These are phyloP conservation scores for Nineta flava DNA, from an alignment of 2,888 invertebrate species.

Conservation along the genomic window DNA sequence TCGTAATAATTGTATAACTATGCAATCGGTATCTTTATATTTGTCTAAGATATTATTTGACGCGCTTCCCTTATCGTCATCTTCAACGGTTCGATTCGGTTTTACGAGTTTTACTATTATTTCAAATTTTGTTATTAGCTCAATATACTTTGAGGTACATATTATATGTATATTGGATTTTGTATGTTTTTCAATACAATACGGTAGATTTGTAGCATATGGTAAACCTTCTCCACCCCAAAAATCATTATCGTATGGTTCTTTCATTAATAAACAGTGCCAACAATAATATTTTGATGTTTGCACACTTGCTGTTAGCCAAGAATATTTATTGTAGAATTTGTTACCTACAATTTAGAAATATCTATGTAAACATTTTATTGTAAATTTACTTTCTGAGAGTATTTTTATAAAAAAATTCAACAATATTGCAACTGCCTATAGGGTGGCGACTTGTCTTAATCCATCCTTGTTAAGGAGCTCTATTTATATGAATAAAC, in stretches of 20 bases:
- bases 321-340: not conserved
- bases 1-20: not conserved
- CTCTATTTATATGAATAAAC: no score
- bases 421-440: no score
- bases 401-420: no score
- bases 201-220: not conserved
- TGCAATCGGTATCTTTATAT: not conserved
- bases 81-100: not conserved
- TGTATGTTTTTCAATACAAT: not conserved
- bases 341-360: not conserved
- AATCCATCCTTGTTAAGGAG: no score
- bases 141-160: not conserved
- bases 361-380: no score
- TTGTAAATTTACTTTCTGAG: no score
- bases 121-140: not conserved
- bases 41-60: not conserved
- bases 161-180: not conserved
- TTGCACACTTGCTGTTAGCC: not conserved
- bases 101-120: not conserved
- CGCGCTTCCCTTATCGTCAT: not conserved
- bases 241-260: not conserved
- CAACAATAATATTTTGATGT: not conserved
- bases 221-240: not conserved
- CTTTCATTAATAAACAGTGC: not conserved
- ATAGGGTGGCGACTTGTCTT: no score